Evolutionary conservation across 2,888 invertebrate species (phyloP), one percentile per base, ranked within the genome.

Genomic region (Colostygia pectinataria): DNA sequence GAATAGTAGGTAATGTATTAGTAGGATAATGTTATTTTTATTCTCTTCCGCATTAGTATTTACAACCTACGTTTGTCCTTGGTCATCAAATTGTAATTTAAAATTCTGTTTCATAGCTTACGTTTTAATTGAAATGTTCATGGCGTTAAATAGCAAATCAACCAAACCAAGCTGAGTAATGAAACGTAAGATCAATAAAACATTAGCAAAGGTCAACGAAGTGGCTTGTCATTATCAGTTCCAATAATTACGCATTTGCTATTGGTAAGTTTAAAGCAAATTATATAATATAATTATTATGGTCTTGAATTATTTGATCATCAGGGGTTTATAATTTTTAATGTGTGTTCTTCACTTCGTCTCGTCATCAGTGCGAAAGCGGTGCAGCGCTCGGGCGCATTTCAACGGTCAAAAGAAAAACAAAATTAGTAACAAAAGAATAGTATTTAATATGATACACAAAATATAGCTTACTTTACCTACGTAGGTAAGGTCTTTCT

Each of bases 1-100:
- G n/a, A n/a, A n/a, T n/a, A 25, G 25, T 25, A 25, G 25, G n/a
- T 25, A n/a, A n/a, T n/a, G n/a, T n/a, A n/a, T n/a, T n/a, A n/a
- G 14, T 14, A 14, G 55, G 62, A 59, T 61, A 55, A n/a, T n/a
- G n/a, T n/a, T n/a, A 55, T 62, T 59, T 59, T 59, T 61, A 61
- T 60, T 41, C 57, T 63, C 59, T 63, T 65, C 63, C 57, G 60
- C 58, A 47, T 64, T 4, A 1, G 32, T 29, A 6, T 15, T 15
- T 15, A 15, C 15, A 4, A 29, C 13, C 2, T 14, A 33, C 43
- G 14, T n/a, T 27, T 13, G 33, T n/a, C 34, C 29, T 34, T 44
- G 41, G 39, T 39, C 34, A n/a, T 46, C 29, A 31, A 31, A 44
- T 25, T n/a, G 28, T 20, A 46, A 43, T 39, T 37, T 23, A 33